Evolutionary conservation across 2,888 invertebrate genomes (phyloP), one percentile per base, ranked within the genome.

Genomic region (Lucinisca nassula): DNA sequence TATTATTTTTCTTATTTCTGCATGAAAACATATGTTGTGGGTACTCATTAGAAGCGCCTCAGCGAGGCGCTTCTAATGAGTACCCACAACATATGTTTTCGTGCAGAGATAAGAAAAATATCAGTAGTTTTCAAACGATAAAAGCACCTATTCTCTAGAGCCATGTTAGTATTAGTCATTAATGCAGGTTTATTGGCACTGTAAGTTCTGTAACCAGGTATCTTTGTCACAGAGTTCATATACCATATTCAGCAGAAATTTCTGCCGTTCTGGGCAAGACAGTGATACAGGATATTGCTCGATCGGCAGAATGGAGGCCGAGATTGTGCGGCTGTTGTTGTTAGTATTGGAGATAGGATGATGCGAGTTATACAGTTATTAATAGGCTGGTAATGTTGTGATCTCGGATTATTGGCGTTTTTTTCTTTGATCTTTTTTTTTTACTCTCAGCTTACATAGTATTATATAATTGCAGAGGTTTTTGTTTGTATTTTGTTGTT

Each of bases 161-260:
- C n/a, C n/a, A n/a, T n/a, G n/a, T n/a, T n/a, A n/a, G n/a, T n/a
- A n/a, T n/a, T n/a, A n/a, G n/a, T n/a, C n/a, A n/a, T 10, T 51
- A 51, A 51, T 21, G 51, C 10, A 51, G 17, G 21, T 51, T 51
- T 51, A 51, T 51, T 51, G 51, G 21, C 4, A n/a, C 51, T 8
- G 51, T 51, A n/a, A 21, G 51, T 51, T 51, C 51, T 27, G 27
- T 58, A 58, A 27, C 24, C 58, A 58, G 58, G 58, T 58, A 58
- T 58, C 24, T n/a, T 58, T 6, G 58, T 58, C 58, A 58, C 21
- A 21, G 24, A 27, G 27, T 24, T 67, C 24, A 4, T 35, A 67
- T 35, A 67, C 67, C 67, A 67, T 67, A 67, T 67, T 67, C 67
- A 67, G 67, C 67, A 67, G 35, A 67, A 67, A 35, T 67, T 67